phyloP scores from a whole-genome alignment of 1,140 invertebrate species.

The Lucilia sericata region DNA sequence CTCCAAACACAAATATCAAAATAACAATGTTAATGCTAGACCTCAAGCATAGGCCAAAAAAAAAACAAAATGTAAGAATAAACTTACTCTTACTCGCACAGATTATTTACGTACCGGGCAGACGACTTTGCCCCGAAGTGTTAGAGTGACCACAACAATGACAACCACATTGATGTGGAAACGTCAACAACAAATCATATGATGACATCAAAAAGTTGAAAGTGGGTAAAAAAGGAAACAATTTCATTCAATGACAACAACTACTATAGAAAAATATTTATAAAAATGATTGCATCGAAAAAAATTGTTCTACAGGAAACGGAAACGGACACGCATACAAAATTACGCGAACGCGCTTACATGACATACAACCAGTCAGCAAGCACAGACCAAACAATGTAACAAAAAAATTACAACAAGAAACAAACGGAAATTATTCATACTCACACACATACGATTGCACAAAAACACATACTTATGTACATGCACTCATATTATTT shows the following conservation, averaged over 20 bases:
- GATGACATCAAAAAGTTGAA: constrained; percentile 6
- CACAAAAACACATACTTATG: too few relatives aligned
- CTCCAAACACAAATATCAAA: background rate
- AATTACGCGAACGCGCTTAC: constrained; percentile 22
- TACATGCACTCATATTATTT: background rate
- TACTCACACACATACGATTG: background rate
- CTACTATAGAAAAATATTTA: background rate
- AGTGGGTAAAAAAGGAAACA: background rate
- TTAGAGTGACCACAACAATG: constrained; percentile 26
- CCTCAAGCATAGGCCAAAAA: background rate
- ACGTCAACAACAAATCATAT: constrained; percentile 21
- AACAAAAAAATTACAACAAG: background rate
- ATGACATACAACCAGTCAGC: background rate
- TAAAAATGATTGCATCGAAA: background rate
- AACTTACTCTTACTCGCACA: background rate
- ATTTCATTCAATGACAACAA: constrained; percentile 14
- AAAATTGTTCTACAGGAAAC: constrained; percentile 12
- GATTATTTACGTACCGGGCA: background rate
- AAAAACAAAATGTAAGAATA: background rate
- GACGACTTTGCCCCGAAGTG: background rate
- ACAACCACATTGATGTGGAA: constrained; percentile 14
- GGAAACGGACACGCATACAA: constrained; percentile 28
- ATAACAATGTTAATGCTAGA: constrained; percentile 13
- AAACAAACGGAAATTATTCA: background rate
- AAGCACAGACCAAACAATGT: too few relatives aligned